Evolutionary conservation across 2,888 invertebrate genomes (phyloP).

Genomic region (Drosophila maculinotata): DNA sequence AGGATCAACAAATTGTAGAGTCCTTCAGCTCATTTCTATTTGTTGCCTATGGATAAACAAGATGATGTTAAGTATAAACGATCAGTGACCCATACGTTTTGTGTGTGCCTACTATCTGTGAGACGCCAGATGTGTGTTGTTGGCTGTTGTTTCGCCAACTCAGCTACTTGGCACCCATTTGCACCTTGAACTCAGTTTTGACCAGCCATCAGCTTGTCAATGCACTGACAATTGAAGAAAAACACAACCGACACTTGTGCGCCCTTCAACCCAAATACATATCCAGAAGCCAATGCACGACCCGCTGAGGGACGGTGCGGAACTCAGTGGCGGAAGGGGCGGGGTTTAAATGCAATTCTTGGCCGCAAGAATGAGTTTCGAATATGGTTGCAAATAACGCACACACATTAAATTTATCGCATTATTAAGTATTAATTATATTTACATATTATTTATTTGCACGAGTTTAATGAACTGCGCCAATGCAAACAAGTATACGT

Average conservation of each 20-base stretch:
- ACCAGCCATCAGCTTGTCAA: slow-evolving; percentile 64
- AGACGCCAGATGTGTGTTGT: slow-evolving; percentile 30
- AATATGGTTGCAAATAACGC: slow-evolving; percentile 38
- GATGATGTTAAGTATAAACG: slow-evolving; percentile 12
- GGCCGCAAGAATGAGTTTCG: slow-evolving; percentile 30
- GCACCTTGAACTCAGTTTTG: slow-evolving; percentile 64
- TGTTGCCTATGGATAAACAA: slow-evolving; percentile 10
- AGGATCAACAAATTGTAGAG: not conserved
- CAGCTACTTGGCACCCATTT: slow-evolving; percentile 30
- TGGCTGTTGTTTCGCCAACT: slow-evolving; percentile 23
- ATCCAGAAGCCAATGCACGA: slow-evolving; percentile 57
- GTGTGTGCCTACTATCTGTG: not conserved
- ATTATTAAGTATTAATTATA: slow-evolving; percentile 59
- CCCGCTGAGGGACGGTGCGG: not conserved
- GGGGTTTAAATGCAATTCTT: slow-evolving; percentile 46
- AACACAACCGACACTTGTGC: slow-evolving; percentile 32
- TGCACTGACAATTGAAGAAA: slow-evolving; percentile 59
- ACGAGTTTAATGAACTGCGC: slow-evolving; percentile 74
- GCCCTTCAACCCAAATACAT: slow-evolving; percentile 65
- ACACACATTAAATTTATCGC: slow-evolving; percentile 25
- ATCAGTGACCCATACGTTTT: slow-evolving; percentile 22
- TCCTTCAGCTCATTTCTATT: slow-evolving; percentile 5
- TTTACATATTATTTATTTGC: slow-evolving; percentile 68
- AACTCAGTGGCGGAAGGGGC: not conserved
- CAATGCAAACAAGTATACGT: slow-evolving; percentile 49